Evolutionary conservation across 64 coral and sea anemone genomes (phyloP).

Genomic region (Acropora tenuis): DNA sequence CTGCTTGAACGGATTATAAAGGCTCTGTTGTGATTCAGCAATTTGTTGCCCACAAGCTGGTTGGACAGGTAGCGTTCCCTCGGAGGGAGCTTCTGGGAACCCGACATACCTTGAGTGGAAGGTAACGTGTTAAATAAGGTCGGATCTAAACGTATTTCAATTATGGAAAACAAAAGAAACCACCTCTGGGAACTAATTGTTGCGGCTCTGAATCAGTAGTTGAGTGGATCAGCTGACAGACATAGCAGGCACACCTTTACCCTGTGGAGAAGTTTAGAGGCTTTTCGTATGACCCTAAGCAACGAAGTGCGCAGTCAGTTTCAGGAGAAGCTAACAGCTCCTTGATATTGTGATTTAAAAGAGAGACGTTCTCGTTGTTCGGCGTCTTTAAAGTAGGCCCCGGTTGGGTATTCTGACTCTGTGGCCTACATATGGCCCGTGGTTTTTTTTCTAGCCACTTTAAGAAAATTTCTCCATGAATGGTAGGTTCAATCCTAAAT

Average conservation of each 20-base stretch:
- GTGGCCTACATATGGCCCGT: background rate
- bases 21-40: no score
- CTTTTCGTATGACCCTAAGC: background rate
- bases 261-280: background rate
- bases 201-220: background rate
- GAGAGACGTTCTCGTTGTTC: background rate
- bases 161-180: background rate
- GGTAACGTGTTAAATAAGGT: no score
- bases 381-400: background rate
- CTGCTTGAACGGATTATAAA: no score
- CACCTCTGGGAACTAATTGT: background rate
- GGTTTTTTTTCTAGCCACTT: no score
- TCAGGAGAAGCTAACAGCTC: background rate
- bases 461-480: no score
- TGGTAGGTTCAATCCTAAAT: no score
- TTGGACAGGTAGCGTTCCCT: no score
- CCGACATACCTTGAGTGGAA: no score
- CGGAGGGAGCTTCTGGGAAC: no score
- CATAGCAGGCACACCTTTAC: background rate
- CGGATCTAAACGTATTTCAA: background rate
- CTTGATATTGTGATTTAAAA: background rate
- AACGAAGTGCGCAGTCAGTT: conserved; percentile 10
- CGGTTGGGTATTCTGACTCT: background rate
- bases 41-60: no score
- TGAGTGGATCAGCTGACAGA: conserved; percentile 21